Base-by-base conservation (phyloP, 2,113 vertebrate genomes). In the Corydoras maculifer region DNA sequence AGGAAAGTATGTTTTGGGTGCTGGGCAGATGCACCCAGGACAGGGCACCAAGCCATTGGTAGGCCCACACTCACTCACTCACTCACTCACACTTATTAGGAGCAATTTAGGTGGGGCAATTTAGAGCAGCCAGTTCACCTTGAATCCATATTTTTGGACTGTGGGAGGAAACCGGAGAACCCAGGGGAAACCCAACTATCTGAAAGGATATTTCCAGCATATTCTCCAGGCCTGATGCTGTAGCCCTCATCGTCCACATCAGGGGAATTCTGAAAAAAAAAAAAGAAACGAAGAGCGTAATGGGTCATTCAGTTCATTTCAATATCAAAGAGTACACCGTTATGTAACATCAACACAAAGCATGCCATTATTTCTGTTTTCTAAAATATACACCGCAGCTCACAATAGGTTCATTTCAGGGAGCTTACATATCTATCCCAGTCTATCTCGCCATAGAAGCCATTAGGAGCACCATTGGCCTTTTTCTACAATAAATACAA, bases 361-460 rank as follows among this genome's bases (percentile, higher is more conserved):
- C 18, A 43, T 43, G 35, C 35, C 7, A 43, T 43, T 43, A 43
- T 43, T 43, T 43, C 35, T 43, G 7, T 43, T 25, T 43, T 4
- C 35, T 43, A 43, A 43, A 43, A 43, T 43, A 43, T 43, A 43
- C 51, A 53, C 10, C 51, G 13, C 51, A 53, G 13, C 51, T 12
- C 51, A 14, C 13, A 12, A 53, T 53, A 62, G 31, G 35, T 58
- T 65, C 29, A 54, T 9, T 55, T 48, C 55, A 14, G 25, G 14
- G 49, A 81, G 93, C 97, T 97, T 81, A 99, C 97, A 0, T 99
- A 99, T 93, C 96, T 91, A 85, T 98, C 95, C 97, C 97, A 99
- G 88, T 98, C 97, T 43, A 99, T 98, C 87, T 99, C 96, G 0
- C 95, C 94, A 9, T 95, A 98, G 86, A 98, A 99, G 79, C 97